Conservation (phyloP, 2,888 invertebrate genomes). For the Cremastinae sp. region DNA sequence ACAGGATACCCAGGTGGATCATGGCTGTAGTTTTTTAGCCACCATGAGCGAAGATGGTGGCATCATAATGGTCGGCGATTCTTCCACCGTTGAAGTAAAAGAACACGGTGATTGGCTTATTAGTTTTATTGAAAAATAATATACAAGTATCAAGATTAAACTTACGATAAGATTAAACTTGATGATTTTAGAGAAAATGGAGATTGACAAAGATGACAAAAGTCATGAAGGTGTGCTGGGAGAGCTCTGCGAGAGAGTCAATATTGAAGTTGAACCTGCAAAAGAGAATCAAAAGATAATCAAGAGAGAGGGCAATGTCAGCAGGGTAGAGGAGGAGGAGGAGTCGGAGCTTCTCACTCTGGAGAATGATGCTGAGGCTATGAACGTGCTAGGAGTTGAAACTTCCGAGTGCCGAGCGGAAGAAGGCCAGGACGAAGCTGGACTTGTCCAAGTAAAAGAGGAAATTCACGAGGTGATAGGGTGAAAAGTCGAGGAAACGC, state of each 20-base stretch:
- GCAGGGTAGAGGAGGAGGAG: slow-evolving; percentile 69
- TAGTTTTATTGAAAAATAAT: slow-evolving; percentile 19
- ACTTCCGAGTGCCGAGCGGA: slow-evolving; percentile 67
- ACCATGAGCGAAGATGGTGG: slow-evolving; percentile 72
- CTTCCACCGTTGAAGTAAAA: slow-evolving; percentile 72
- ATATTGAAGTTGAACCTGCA: slow-evolving; percentile 5
- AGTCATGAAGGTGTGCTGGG: slow-evolving; percentile 16
- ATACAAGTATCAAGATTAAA: no score
- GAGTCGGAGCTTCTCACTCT: slow-evolving; percentile 67
- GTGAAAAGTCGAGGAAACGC: slow-evolving; percentile 41
- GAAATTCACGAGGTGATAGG: slow-evolving; percentile 71
- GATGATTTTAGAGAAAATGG: not conserved
- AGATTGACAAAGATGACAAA: not conserved
- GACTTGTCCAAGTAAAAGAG: slow-evolving; percentile 71
- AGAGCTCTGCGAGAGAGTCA: slow-evolving; percentile 15
- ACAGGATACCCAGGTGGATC: slow-evolving; percentile 55
- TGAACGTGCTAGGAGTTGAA: slow-evolving; percentile 69
- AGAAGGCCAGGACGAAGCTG: slow-evolving; percentile 69
- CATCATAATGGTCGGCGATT: slow-evolving; percentile 73
- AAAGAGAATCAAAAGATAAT: not conserved
- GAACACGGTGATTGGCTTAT: slow-evolving; percentile 71
- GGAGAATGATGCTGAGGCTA: slow-evolving; percentile 45
- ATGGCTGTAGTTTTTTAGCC: slow-evolving; percentile 69
- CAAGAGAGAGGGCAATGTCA: slow-evolving; percentile 63
- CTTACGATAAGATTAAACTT: no score